These are phyloP conservation scores for Drosophila stalkeri DNA, from an alignment of 2,888 invertebrate species.

Conservation along the genomic window DNA sequence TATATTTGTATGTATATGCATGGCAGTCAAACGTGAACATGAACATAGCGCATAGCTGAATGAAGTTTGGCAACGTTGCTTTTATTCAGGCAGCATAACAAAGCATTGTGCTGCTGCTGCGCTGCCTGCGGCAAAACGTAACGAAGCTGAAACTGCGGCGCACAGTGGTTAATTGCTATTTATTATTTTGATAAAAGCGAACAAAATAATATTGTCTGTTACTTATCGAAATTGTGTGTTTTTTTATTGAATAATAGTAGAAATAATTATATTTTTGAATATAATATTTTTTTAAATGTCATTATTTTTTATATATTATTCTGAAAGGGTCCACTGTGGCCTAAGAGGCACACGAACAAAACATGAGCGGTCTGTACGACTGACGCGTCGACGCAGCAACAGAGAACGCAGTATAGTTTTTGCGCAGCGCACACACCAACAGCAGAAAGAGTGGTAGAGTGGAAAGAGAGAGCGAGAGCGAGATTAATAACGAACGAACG, in stretches of 20 bases:
- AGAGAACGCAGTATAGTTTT: constrained; percentile 66
- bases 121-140: constrained; percentile 67
- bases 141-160: constrained; percentile 43
- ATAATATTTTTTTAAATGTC: background rate
- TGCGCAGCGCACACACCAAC: constrained; percentile 69
- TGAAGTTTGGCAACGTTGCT: constrained; percentile 73
- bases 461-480: background rate
- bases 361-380: constrained; percentile 38
- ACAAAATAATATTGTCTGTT: background rate
- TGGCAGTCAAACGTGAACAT: constrained; percentile 53
- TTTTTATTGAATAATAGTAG: no score
- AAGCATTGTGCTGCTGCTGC: constrained; percentile 53
- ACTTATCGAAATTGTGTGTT: no score
- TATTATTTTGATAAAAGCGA: background rate
- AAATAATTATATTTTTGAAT: no score
- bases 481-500: constrained; percentile 12
- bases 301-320: background rate
- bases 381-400: constrained; percentile 35
- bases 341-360: constrained; percentile 39
- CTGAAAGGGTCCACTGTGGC: constrained; percentile 26
- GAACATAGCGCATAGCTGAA: constrained; percentile 45
- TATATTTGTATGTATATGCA: constrained; percentile 3
- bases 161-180: constrained; percentile 34
- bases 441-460: constrained; percentile 16
- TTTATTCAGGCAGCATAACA: constrained; percentile 59